Evolutionary conservation across 2,113 vertebrate genomes (phyloP), one percentile per base, ranked within the genome.

Genomic region (Casuarius casuarius): DNA sequence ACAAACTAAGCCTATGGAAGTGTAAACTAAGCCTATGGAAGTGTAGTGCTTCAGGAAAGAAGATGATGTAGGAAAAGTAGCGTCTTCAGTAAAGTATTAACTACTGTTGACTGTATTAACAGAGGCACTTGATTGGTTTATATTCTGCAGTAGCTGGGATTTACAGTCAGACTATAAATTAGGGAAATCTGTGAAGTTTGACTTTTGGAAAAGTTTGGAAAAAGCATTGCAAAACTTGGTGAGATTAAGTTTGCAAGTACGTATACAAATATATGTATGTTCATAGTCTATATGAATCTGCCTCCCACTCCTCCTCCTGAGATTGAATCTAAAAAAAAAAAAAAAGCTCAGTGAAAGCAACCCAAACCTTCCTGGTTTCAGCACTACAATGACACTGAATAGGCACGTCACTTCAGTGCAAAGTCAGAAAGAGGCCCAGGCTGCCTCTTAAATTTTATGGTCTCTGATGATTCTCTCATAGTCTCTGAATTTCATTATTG

Each of bases 401-500:
- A 91, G 72, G 52, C 31, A 63, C 35, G 73, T 23, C 3, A 1
- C 77, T 67, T 92, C 54, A 67, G 18, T n/a, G 17, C 3, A 14
- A 61, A 94, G 35, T 67, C 44, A 85, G 68, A 95, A 95, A 74
- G 42, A 85, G 28, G 12, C 78, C 31, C 40, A 71, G 59, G 31
- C 10, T 71, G 59, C 42, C 46, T 81, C 70, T 92, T 78, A 56
- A 76, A 33, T 76, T 90, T 93, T 84, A 65, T 42, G 46, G 49
- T 28, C 71, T 89, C 87, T 92, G 75, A 91, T 73, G 58, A 77
- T 63, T 71, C 67, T 92, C 38, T 77, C 46, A 76, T 11, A 90
- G 59, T n/a, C 51, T 85, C 28, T 52, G 84, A 85, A 70, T 95
- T 83, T 91, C 40, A 15, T 82, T 95, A 84, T 92, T 89, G 40